phyloP scores from a whole-genome alignment of 2,797 vertebrate species.

The Carcharodon carcharias region DNA sequence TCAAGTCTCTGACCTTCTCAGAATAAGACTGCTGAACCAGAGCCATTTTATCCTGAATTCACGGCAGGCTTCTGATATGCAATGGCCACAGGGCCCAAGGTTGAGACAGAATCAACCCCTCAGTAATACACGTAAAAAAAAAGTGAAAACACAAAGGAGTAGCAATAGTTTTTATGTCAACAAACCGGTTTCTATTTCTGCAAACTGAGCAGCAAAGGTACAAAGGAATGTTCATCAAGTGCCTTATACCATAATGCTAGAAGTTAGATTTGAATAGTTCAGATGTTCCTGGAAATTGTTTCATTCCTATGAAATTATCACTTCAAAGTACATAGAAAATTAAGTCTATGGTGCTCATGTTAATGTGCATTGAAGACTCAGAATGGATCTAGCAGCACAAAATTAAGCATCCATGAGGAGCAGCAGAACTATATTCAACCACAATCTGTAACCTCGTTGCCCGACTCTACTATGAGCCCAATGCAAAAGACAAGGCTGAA shows the following conservation, averaged over 20 bases:
- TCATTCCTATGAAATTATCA: constrained; percentile 12
- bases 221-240: neutral
- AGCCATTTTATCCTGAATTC: neutral
- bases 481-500: neutral
- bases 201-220: neutral
- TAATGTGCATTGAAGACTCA: neutral
- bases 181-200: neutral
- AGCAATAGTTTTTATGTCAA: neutral
- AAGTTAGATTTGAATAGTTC: neutral
- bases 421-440: neutral
- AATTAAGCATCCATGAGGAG: too few species aligned
- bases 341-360: neutral
- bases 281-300: neutral
- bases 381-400: neutral
- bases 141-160: neutral
- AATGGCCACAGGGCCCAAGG: neutral
- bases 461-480: neutral
- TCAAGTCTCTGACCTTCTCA: neutral
- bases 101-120: neutral
- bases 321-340: neutral
- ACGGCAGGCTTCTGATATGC: neutral
- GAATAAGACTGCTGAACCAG: neutral
- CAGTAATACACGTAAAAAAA: neutral
- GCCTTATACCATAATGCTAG: neutral
- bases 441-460: neutral